Conservation (phyloP, 2,113 vertebrate genomes). For the Columbina picui region DNA sequence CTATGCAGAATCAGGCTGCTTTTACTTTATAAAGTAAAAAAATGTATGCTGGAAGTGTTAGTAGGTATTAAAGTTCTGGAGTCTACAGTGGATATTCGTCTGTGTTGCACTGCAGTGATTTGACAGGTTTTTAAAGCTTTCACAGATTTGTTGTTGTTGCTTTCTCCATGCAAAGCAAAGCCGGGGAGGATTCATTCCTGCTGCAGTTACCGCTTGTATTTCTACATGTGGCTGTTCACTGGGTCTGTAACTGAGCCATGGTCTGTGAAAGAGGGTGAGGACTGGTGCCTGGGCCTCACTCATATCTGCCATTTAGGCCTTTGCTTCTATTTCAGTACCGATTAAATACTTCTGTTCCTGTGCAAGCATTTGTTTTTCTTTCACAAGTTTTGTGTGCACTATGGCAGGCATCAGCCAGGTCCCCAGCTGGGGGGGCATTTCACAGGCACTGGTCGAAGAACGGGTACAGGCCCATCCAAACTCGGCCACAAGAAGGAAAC, state of each 20-base stretch:
- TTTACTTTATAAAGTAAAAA: background rate
- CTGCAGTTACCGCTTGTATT: rapidly evolving
- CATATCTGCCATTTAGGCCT: background rate
- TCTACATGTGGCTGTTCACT: background rate
- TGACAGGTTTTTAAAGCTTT: background rate
- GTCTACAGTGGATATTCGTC: background rate
- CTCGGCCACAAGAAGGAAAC: background rate
- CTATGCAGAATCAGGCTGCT: background rate
- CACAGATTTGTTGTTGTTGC: background rate
- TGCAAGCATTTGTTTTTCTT: background rate
- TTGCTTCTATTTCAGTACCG: background rate
- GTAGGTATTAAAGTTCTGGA: background rate
- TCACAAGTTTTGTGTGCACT: background rate
- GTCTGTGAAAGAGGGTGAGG: background rate
- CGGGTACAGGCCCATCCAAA: background rate
- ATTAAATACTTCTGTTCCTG: background rate
- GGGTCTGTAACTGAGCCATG: background rate
- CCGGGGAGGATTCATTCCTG: background rate
- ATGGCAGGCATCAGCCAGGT: background rate
- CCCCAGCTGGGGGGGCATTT: background rate
- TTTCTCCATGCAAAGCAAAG: background rate
- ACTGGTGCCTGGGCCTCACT: background rate
- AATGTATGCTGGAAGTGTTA: background rate
- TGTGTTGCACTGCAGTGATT: background rate
- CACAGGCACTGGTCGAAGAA: background rate